A percentile compares a stretch with the other conserved stretches of the same genome.
Evolutionary conservation across 2,888 invertebrate genomes (phyloP).

Genomic region (Ichneumoninae sp.): DNA sequence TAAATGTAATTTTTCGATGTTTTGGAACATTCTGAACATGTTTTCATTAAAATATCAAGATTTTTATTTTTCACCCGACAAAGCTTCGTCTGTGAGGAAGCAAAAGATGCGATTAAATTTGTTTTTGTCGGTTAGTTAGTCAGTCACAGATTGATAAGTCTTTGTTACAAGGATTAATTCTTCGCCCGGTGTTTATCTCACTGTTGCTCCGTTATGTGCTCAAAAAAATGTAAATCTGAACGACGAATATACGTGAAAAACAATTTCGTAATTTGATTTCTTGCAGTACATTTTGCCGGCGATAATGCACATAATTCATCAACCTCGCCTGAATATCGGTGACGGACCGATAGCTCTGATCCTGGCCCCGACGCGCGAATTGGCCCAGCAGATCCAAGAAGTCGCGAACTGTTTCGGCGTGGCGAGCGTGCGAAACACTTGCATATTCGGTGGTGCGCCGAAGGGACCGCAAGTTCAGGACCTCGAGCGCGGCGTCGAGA

Average conservation of each 20-base stretch:
- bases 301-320: slow-evolving; percentile 88
- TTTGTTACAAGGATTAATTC: too few relatives aligned
- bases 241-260: too few relatives aligned
- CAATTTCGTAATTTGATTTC: background rate
- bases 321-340: slow-evolving; percentile 85
- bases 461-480: slow-evolving; percentile 96
- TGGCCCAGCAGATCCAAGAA: slow-evolving; percentile 87
- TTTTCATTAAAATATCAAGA: too few relatives aligned
- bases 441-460: slow-evolving; percentile 99
- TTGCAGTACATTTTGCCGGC: slow-evolving; percentile 86
- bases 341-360: slow-evolving; percentile 88
- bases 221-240: background rate
- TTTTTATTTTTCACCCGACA: too few relatives aligned
- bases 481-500: slow-evolving; percentile 95
- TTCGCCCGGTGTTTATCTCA: too few relatives aligned
- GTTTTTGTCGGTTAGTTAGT: too few relatives aligned
- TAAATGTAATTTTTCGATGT: too few relatives aligned
- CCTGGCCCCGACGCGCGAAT: slow-evolving; percentile 86
- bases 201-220: background rate
- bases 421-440: slow-evolving; percentile 95
- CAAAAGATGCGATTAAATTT: too few relatives aligned
- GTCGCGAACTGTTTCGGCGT: slow-evolving; percentile 96
- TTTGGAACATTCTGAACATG: too few relatives aligned
- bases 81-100: too few relatives aligned
- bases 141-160: too few relatives aligned